A percentile compares a stretch with the other conserved stretches of the same genome.
Evolutionary conservation across 2,797 vertebrate genomes (phyloP).

Genomic region (Syncerus caffer): DNA sequence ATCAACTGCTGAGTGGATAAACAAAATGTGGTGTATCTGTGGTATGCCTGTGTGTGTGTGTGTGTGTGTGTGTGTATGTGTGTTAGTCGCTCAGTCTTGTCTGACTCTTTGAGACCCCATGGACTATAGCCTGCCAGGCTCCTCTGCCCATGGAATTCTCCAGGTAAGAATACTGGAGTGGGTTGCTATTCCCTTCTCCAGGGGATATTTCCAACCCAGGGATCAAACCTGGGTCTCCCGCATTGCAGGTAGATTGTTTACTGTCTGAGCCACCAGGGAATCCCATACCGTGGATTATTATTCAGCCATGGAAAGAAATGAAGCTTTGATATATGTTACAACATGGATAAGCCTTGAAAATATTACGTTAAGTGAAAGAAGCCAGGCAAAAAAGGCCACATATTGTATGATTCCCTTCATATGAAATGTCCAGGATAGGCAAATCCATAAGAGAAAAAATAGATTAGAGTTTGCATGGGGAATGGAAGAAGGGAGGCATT

Average conservation of each 20-base stretch:
- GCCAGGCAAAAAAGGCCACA: not conserved
- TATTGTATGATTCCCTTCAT: not conserved
- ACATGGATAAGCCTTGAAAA: not conserved
- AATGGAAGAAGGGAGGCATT: not conserved
- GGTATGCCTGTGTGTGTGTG: not conserved
- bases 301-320: not conserved
- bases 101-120: not conserved
- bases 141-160: not conserved
- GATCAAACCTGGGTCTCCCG: not conserved
- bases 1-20: not conserved
- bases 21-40: not conserved
- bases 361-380: not conserved
- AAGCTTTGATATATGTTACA: not conserved
- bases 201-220: not conserved
- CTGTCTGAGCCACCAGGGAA: not conserved
- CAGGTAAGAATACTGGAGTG: not conserved
- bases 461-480: not conserved
- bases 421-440: not conserved
- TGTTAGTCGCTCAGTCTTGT: not conserved
- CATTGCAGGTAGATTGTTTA: not conserved
- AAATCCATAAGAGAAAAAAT: not conserved
- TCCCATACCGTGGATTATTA: not conserved
- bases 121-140: not conserved
- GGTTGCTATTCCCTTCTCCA: not conserved
- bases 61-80: not conserved